These are phyloP conservation scores for Lasioglossum albipes DNA, from an alignment of 1,140 invertebrate genomes.

Conservation along the genomic window DNA sequence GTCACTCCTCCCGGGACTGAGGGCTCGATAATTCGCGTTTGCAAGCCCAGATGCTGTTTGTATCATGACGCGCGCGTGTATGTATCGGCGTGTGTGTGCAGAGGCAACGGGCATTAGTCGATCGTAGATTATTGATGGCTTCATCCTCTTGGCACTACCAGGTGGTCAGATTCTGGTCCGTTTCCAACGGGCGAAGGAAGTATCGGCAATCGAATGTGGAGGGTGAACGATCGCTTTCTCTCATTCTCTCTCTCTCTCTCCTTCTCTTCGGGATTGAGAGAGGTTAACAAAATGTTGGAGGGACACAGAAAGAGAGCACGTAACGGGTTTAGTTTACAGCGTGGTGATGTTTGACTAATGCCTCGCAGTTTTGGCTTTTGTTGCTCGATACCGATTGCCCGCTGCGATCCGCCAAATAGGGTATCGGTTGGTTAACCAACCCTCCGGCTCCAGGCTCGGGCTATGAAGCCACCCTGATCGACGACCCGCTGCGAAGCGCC, in stretches of 20 bases:
- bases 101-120: constrained; percentile 49
- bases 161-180: constrained; percentile 62
- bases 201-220: constrained; percentile 45
- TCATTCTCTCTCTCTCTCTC: too few species aligned
- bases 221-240: constrained; percentile 15
- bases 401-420: constrained; percentile 50
- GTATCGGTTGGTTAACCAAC: constrained; percentile 59
- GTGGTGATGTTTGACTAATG: constrained; percentile 73
- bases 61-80: constrained; percentile 45
- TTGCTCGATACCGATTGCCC: constrained; percentile 46
- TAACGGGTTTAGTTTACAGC: constrained; percentile 62
- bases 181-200: constrained; percentile 36
- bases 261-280: neutral
- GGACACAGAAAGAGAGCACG: constrained; percentile 8
- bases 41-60: constrained; percentile 65
- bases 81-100: neutral
- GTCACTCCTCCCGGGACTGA: constrained; percentile 50
- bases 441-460: constrained; percentile 36
- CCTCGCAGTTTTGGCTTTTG: constrained; percentile 65
- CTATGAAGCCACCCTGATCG: constrained; percentile 40
- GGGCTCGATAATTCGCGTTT: constrained; percentile 45
- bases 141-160: constrained; percentile 68
- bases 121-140: constrained; percentile 73
- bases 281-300: neutral
- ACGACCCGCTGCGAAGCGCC: constrained; percentile 44